A percentile compares a stretch with the other conserved stretches of the same genome.
Conservation (phyloP, 2,797 vertebrate genomes). For the Artibeus jamaicensis region DNA sequence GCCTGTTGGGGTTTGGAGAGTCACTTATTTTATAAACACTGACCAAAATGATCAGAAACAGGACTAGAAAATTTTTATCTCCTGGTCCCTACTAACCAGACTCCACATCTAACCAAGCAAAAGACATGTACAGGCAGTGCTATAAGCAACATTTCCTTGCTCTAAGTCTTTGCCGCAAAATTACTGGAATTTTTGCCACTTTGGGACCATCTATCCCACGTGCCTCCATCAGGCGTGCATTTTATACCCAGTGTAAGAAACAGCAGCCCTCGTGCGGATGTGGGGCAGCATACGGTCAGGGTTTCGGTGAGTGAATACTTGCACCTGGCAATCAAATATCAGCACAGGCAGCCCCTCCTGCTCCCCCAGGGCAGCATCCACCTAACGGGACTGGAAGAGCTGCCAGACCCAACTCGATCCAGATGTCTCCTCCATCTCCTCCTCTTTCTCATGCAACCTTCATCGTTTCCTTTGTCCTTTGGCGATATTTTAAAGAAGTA, state of each 20-base stretch:
- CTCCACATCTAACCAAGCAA: background rate
- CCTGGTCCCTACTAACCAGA: background rate
- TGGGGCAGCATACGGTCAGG: slow-evolving; percentile 21
- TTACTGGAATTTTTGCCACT: background rate
- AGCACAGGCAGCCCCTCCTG: background rate
- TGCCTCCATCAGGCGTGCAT: background rate
- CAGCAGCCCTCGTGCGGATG: slow-evolving; percentile 45
- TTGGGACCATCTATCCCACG: background rate
- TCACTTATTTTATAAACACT: background rate
- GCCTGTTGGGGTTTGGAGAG: background rate
- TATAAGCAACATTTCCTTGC: background rate
- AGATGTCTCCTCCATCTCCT: slow-evolving; percentile 41
- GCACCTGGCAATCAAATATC: slow-evolving; percentile 63
- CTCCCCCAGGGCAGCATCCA: background rate
- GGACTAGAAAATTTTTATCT: background rate
- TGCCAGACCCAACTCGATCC: slow-evolving; percentile 46
- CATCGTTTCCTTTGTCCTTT: slow-evolving; percentile 22
- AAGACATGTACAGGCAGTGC: background rate
- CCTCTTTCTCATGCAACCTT: slow-evolving; percentile 34
- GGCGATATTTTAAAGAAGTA: slow-evolving; percentile 6
- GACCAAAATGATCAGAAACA: background rate
- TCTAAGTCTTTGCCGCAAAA: background rate
- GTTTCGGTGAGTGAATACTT: slow-evolving; percentile 57
- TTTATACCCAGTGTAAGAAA: slow-evolving; percentile 36
- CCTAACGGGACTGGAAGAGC: background rate